phyloP scores from a whole-genome alignment of 2,797 vertebrate species.

The Tiaroga cobitis region DNA sequence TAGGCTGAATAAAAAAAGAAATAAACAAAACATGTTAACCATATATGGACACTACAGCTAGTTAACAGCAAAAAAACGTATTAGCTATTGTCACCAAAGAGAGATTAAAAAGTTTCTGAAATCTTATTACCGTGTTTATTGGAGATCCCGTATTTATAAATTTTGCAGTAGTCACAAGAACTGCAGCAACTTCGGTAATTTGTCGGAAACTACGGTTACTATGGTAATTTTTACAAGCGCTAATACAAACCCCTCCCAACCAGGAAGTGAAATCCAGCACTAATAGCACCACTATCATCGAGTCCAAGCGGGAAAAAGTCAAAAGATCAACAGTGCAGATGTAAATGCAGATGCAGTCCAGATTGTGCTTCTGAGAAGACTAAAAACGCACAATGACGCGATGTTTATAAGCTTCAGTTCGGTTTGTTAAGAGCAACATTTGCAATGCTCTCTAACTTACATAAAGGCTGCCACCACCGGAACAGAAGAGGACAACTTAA shows the following conservation, averaged over 20 bases:
- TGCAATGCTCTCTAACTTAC: neutral
- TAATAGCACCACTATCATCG: too few species aligned
- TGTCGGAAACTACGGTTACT: constrained; percentile 23
- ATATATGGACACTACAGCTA: neutral
- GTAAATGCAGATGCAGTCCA: neutral
- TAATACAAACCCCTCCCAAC: constrained; percentile 17
- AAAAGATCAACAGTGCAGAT: neutral
- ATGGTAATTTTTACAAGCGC: constrained; percentile 1
- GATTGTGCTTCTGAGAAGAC: neutral
- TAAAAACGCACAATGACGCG: neutral
- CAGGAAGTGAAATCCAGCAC: constrained; percentile 54
- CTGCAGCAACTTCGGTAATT: neutral
- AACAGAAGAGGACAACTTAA: neutral
- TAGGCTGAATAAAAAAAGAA: neutral
- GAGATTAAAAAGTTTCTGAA: neutral
- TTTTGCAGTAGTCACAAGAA: neutral
- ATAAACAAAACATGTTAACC: neutral
- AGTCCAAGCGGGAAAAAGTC: constrained; percentile 3
- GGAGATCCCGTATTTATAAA: neutral
- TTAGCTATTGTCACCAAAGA: neutral
- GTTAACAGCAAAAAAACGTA: neutral
- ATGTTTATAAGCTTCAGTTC: neutral
- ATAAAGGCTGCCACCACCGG: neutral
- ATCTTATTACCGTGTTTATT: neutral
- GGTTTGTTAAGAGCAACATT: neutral